Conservation (phyloP, 2,113 vertebrate species). For the Platanista minor region DNA sequence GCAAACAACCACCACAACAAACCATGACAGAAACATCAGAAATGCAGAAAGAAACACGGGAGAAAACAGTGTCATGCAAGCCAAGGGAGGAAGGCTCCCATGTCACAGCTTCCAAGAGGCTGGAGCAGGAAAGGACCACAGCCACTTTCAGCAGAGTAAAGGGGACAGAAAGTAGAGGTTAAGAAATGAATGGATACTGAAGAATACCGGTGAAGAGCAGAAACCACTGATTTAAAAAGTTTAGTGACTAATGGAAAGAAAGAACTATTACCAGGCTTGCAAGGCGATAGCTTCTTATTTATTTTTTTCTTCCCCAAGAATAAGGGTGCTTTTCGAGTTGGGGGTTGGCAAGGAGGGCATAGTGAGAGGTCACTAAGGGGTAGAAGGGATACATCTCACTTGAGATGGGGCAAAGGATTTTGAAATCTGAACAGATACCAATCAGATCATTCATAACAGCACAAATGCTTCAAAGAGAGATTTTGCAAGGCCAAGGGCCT, state of each 20-base stretch:
- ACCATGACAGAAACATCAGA: not conserved
- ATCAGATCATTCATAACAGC: not conserved
- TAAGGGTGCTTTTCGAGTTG: not conserved
- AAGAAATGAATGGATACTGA: not conserved
- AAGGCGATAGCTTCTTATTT: not conserved
- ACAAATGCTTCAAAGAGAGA: constrained; percentile 29
- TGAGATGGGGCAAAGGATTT: not conserved
- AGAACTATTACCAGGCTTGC: not conserved
- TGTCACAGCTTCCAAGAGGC: not conserved
- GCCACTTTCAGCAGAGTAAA: not conserved
- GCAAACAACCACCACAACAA: not conserved
- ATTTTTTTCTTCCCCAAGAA: not conserved
- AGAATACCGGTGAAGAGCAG: not conserved
- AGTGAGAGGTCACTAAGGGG: not conserved
- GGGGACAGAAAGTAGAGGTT: not conserved
- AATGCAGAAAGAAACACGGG: not conserved
- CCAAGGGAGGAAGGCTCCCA: not conserved
- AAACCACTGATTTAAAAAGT: not conserved
- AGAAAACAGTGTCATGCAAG: not conserved
- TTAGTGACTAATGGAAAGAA: not conserved
- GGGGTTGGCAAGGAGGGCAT: not conserved
- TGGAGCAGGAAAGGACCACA: not conserved
- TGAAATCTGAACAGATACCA: not conserved
- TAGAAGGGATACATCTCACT: not conserved
- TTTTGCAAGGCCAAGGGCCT: not conserved